Conservation (phyloP, 2,113 vertebrate genomes). For the Suricata suricatta region DNA sequence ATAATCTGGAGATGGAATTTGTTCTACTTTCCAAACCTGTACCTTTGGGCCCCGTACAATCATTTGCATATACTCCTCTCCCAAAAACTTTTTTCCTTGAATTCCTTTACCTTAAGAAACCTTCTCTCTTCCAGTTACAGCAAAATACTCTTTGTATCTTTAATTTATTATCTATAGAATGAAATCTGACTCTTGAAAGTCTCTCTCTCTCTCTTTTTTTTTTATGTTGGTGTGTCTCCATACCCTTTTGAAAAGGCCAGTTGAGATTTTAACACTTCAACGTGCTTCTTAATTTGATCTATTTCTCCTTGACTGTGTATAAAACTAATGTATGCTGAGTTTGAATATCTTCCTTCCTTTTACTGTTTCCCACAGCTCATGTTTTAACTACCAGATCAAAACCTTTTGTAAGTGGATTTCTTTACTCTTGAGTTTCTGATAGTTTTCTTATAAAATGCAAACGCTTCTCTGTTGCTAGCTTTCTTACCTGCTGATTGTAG, state of each 20-base stretch:
- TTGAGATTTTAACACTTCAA: slow-evolving; percentile 46
- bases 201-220: background rate
- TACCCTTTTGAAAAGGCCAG: slow-evolving; percentile 49
- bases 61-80: background rate
- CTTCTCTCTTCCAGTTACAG: background rate
- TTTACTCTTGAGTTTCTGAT: background rate
- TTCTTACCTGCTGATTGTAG: background rate
- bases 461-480: background rate
- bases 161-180: slow-evolving; percentile 9
- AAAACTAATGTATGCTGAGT: slow-evolving; percentile 41
- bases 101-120: background rate
- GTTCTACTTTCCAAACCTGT: background rate
- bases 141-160: background rate
- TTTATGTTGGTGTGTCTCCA: background rate
- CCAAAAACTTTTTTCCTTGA: background rate
- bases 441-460: slow-evolving; percentile 50
- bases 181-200: slow-evolving; percentile 28
- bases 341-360: slow-evolving; percentile 42
- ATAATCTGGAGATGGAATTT: background rate
- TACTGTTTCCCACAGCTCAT: slow-evolving; percentile 18
- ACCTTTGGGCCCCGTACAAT: background rate
- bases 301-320: slow-evolving; percentile 24
- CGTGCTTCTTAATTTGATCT: slow-evolving; percentile 39
- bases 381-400: slow-evolving; percentile 42
- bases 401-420: slow-evolving; percentile 35